phyloP scores from a whole-genome alignment of 2,113 vertebrate genomes.

The Hemiscyllium ocellatum region DNA sequence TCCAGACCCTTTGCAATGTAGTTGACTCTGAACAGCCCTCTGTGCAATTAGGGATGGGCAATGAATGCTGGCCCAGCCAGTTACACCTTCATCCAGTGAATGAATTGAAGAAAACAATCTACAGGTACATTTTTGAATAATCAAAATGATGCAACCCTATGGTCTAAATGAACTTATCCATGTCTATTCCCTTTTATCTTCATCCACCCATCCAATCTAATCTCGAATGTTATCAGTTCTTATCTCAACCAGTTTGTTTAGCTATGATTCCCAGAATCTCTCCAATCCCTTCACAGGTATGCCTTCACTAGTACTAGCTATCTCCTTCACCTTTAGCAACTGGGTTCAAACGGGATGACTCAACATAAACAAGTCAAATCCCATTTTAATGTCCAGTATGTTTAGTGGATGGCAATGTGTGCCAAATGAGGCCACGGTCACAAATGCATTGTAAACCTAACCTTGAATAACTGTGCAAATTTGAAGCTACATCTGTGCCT shows the following conservation, averaged over 20 bases:
- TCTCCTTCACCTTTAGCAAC: not conserved
- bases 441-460: not conserved
- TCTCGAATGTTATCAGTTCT: not conserved
- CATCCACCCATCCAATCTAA: not conserved
- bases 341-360: not conserved
- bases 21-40: no score
- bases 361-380: not conserved
- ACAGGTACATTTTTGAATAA: not conserved
- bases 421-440: not conserved
- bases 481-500: not conserved
- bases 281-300: not conserved
- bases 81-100: no score
- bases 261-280: not conserved
- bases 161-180: not conserved
- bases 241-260: not conserved
- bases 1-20: no score
- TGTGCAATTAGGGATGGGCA: no score
- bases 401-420: not conserved
- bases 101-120: not conserved
- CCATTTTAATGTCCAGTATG: not conserved
- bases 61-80: no score
- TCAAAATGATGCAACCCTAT: no score
- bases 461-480: not conserved
- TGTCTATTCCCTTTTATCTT: not conserved
- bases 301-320: not conserved